These are phyloP conservation scores for Drosophila mimetica DNA, from an alignment of 2,888 invertebrate genomes.

Conservation along the genomic window DNA sequence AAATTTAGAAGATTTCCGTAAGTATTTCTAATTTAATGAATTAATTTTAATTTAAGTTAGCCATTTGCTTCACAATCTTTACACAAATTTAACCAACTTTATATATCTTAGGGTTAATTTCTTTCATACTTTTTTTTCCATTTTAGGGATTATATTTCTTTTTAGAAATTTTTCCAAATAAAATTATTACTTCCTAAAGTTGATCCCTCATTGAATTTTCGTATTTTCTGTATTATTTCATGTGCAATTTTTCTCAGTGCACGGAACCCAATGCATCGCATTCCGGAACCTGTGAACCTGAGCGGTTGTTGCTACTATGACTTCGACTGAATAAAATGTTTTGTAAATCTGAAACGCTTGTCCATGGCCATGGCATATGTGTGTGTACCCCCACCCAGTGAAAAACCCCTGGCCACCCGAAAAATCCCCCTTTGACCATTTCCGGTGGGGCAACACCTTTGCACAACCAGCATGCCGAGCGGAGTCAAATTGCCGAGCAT, in stretches of 20 bases:
- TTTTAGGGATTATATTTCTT: too few species aligned
- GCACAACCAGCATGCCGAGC: constrained; percentile 42
- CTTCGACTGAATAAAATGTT: constrained; percentile 71
- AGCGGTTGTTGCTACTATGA: constrained; percentile 26
- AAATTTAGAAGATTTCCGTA: too few species aligned
- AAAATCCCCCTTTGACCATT: constrained; percentile 22
- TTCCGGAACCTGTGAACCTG: constrained; percentile 7
- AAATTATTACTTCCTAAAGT: too few species aligned
- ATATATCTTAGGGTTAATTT: too few species aligned
- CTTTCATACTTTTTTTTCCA: too few species aligned
- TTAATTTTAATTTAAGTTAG: too few species aligned
- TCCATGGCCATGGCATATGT: constrained; percentile 22
- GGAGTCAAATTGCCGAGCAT: constrained; percentile 72
- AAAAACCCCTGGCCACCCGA: neutral
- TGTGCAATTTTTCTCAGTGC: neutral
- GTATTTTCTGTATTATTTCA: too few species aligned
- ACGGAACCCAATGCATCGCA: neutral
- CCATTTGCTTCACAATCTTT: too few species aligned
- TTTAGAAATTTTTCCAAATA: too few species aligned
- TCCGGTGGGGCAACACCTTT: constrained; percentile 44
- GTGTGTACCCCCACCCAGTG: neutral
- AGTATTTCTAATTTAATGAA: too few species aligned
- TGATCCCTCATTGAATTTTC: too few species aligned
- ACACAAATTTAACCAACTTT: too few species aligned
- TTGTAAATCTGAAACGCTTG: constrained; percentile 76